A percentile compares a stretch with the other conserved stretches of the same genome.
These are phyloP conservation scores for Nerophis ophidion DNA, from an alignment of 2,113 vertebrate species.

Conservation along the genomic window DNA sequence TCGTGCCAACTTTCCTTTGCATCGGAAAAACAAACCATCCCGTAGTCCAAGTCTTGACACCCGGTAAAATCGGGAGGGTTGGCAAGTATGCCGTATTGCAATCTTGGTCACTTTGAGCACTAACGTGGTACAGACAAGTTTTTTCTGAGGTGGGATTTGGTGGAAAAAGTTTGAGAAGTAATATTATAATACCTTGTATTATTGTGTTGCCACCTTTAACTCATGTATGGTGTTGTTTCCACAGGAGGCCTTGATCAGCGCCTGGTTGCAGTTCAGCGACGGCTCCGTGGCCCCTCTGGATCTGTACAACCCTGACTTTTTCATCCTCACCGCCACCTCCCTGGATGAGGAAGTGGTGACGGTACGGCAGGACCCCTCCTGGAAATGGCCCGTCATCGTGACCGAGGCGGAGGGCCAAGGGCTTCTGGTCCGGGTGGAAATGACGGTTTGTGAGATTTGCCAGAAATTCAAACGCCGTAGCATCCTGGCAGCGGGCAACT, in stretches of 20 bases:
- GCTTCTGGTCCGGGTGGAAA: conserved; percentile 81
- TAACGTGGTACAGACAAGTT: too few relatives aligned
- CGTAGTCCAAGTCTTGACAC: too few relatives aligned
- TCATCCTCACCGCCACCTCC: conserved; percentile 81
- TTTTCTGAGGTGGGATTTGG: too few relatives aligned
- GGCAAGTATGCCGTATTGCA: too few relatives aligned
- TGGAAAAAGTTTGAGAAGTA: too few relatives aligned
- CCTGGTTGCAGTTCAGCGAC: conserved; percentile 96
- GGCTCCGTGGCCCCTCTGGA: conserved; percentile 87
- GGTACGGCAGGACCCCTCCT: conserved; percentile 59
- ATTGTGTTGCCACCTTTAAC: conserved; percentile 1
- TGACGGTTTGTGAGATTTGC: conserved; percentile 87
- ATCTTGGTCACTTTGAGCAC: too few relatives aligned
- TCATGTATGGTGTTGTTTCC: conserved; percentile 18
- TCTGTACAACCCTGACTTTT: conserved; percentile 83
- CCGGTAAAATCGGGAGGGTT: too few relatives aligned
- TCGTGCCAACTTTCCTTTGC: too few relatives aligned
- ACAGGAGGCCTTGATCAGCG: conserved; percentile 89
- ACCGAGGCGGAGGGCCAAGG: conserved; percentile 90
- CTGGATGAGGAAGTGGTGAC: conserved; percentile 82
- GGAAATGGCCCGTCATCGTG: conserved; percentile 77
- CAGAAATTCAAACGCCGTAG: conserved; percentile 93
- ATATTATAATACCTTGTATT: background rate
- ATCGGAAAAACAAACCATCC: too few relatives aligned
- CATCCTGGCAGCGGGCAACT: conserved; percentile 79